These are phyloP conservation scores for Acanthosepion lycidas DNA, from an alignment of 2,888 invertebrate genomes.

Conservation along the genomic window DNA sequence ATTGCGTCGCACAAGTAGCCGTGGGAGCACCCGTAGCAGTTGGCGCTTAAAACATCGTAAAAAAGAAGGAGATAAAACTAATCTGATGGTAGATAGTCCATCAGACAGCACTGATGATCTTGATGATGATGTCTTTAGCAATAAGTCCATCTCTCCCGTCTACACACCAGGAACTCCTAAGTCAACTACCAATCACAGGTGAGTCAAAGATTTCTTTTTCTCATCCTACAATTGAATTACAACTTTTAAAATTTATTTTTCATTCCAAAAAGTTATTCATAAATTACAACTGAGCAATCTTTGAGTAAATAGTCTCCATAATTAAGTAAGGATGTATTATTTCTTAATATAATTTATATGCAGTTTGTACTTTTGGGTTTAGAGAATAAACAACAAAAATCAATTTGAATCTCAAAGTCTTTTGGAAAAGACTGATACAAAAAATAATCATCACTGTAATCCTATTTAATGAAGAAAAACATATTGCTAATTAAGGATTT, in stretches of 20 bases:
- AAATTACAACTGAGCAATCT: too few species aligned
- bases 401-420: too few species aligned
- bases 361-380: too few species aligned
- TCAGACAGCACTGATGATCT: conserved; percentile 77
- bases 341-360: too few species aligned
- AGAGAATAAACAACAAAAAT: too few species aligned
- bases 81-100: conserved; percentile 70
- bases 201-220: conserved; percentile 35
- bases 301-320: too few species aligned
- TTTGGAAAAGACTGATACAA: too few species aligned
- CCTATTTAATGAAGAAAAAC: too few species aligned
- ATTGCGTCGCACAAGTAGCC: conserved; percentile 67
- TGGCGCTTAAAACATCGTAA: conserved; percentile 68
- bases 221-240: background rate
- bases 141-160: conserved; percentile 56
- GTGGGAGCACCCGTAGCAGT: conserved; percentile 74
- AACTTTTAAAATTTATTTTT: too few species aligned
- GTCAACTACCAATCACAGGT: conserved; percentile 64
- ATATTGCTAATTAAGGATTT: background rate
- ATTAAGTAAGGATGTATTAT: too few species aligned
- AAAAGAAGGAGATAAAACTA: conserved; percentile 71
- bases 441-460: too few species aligned
- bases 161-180: conserved; percentile 58
- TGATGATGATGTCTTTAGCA: conserved; percentile 70
- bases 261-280: too few species aligned